Conservation (phyloP, 2,888 invertebrate genomes). For the Endotricha flammealis region DNA sequence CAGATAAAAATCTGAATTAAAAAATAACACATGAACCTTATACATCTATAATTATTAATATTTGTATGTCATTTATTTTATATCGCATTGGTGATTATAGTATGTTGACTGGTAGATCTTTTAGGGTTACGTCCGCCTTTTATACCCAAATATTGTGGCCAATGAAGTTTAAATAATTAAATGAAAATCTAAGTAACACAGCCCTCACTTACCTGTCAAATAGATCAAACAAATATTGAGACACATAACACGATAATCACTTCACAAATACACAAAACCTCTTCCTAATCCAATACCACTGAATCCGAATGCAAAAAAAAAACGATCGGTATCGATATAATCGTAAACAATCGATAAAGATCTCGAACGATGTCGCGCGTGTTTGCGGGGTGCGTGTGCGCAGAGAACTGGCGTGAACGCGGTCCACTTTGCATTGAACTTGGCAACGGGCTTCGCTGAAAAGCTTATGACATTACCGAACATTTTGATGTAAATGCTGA, state of each 20-base stretch:
- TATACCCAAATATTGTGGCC: too few species aligned
- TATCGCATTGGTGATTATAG: too few species aligned
- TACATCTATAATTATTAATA: too few species aligned
- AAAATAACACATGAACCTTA: too few species aligned
- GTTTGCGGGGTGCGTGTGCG: constrained; percentile 46
- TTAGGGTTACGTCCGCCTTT: too few species aligned
- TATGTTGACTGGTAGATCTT: too few species aligned
- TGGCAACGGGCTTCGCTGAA: constrained; percentile 50
- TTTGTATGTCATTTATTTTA: too few species aligned
- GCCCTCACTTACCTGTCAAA: constrained; percentile 18
- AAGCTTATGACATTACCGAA: constrained; percentile 50
- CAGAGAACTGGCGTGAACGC: constrained; percentile 36
- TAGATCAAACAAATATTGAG: constrained; percentile 12
- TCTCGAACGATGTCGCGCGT: constrained; percentile 40
- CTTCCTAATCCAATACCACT: constrained; percentile 16
- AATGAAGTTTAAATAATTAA: too few species aligned
- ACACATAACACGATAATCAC: constrained; percentile 23
- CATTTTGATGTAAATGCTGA: constrained; percentile 21
- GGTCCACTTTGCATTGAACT: constrained; percentile 59
- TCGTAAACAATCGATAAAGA: constrained; percentile 34
- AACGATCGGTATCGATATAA: constrained; percentile 25
- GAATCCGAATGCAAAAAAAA: constrained; percentile 16
- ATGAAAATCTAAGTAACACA: too few species aligned
- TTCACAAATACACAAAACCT: constrained; percentile 23
- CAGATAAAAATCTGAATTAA: too few species aligned